A percentile compares a stretch with the other conserved stretches of the same genome.
phyloP scores from a whole-genome alignment of 1,140 invertebrate species.

The Sycobia sp. region DNA sequence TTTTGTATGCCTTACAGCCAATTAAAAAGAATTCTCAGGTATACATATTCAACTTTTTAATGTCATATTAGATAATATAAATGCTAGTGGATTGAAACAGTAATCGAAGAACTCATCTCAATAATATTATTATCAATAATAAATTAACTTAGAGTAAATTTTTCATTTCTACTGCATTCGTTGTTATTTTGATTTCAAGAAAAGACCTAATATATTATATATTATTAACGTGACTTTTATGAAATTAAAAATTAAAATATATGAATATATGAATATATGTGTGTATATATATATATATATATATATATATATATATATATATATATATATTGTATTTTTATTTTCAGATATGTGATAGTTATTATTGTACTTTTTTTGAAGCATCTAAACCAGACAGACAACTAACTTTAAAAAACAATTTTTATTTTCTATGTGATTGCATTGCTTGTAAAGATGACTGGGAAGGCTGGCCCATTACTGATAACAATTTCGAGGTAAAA shows the following conservation, averaged over 20 bases:
- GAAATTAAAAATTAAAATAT: not conserved
- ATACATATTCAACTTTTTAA: not conserved
- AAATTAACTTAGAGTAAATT: not conserved
- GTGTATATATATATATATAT: too few species aligned
- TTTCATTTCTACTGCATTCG: not conserved
- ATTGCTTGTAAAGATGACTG: constrained; percentile 18
- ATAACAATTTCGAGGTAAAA: too few species aligned
- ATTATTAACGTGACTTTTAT: not conserved
- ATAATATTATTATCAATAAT: not conserved
- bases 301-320: too few species aligned
- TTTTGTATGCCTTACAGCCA: constrained; percentile 9
- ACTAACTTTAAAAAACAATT: not conserved
- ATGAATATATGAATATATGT: too few species aligned
- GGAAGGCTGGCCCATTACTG: too few species aligned
- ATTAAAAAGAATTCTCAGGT: constrained; percentile 23
- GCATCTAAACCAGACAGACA: not conserved
- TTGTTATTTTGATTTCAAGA: not conserved
- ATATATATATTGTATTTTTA: too few species aligned
- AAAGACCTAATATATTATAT: not conserved
- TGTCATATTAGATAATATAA: not conserved
- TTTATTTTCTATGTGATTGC: constrained; percentile 16
- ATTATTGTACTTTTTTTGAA: not conserved
- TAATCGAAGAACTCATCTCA: not conserved
- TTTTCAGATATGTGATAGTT: constrained; percentile 16
- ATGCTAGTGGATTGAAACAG: not conserved